Conservation (phyloP, 2,888 invertebrate species). For the Harmothoe impar region DNA sequence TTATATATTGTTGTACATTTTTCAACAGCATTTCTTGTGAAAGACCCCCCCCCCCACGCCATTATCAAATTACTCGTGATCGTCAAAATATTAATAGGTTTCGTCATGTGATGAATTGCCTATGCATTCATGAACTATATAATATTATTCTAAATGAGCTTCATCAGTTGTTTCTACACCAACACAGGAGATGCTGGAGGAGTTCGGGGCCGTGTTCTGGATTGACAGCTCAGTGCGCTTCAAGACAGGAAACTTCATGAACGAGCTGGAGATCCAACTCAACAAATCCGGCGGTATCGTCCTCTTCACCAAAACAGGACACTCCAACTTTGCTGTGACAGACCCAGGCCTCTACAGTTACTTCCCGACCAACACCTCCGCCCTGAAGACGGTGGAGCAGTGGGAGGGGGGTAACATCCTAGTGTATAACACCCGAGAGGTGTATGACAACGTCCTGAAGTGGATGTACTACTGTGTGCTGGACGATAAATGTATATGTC, state of each 20-base stretch:
- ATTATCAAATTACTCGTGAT: too few species aligned
- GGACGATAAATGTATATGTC: constrained; percentile 81
- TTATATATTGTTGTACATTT: too few species aligned
- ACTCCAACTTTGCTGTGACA: constrained; percentile 75
- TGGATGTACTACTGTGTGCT: constrained; percentile 81
- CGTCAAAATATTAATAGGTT: too few species aligned
- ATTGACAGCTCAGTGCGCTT: constrained; percentile 46
- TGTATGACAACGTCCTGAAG: constrained; percentile 77
- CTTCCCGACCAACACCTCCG: constrained; percentile 76
- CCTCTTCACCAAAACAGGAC: constrained; percentile 63
- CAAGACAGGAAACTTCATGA: not conserved
- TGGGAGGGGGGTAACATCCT: constrained; percentile 75
- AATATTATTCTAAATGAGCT: too few species aligned
- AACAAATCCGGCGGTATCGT: constrained; percentile 47
- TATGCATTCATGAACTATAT: too few species aligned
- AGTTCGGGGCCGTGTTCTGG: constrained; percentile 20
- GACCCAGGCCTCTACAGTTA: constrained; percentile 80
- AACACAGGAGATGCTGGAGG: constrained; percentile 34
- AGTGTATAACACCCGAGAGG: constrained; percentile 79
- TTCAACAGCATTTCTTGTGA: too few species aligned
- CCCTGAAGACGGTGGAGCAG: constrained; percentile 75
- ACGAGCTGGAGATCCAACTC: not conserved
- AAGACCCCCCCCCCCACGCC: too few species aligned
- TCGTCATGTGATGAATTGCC: too few species aligned
- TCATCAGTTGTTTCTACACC: too few species aligned